These are phyloP conservation scores for Mellivora capensis DNA, from an alignment of 2,113 vertebrate genomes.

Conservation along the genomic window DNA sequence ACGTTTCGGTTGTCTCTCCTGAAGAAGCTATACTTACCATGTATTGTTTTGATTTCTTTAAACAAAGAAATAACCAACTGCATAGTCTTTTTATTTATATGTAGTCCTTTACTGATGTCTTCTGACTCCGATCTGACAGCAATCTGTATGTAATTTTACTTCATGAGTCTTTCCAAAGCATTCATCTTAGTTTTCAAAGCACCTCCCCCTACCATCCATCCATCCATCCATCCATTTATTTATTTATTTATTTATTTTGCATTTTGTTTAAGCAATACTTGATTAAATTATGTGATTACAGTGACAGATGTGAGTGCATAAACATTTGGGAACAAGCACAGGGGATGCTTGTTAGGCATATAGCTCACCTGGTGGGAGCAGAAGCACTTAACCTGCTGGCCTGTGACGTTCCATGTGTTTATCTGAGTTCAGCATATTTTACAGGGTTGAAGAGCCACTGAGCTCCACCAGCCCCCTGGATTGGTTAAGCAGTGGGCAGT, in stretches of 20 bases:
- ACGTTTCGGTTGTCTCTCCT: background rate
- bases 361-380: background rate
- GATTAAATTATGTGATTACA: background rate
- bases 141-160: background rate
- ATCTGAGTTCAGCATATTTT: background rate
- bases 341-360: background rate
- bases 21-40: background rate
- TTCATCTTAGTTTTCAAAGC: conserved; percentile 1
- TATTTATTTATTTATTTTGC: too few relatives aligned
- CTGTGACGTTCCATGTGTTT: background rate
- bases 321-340: background rate
- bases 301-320: background rate
- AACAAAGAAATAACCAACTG: background rate
- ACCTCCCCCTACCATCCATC: background rate
- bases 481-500: background rate
- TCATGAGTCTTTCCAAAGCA: background rate
- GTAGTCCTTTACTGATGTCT: background rate
- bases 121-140: background rate
- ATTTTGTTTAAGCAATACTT: background rate
- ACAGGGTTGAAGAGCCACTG: background rate
- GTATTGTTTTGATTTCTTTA: background rate
- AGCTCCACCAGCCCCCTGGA: background rate
- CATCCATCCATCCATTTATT: too few relatives aligned
- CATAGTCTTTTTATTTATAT: background rate
- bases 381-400: background rate